Conservation (phyloP, 2,888 invertebrate species). For the Copidosoma aretas region DNA sequence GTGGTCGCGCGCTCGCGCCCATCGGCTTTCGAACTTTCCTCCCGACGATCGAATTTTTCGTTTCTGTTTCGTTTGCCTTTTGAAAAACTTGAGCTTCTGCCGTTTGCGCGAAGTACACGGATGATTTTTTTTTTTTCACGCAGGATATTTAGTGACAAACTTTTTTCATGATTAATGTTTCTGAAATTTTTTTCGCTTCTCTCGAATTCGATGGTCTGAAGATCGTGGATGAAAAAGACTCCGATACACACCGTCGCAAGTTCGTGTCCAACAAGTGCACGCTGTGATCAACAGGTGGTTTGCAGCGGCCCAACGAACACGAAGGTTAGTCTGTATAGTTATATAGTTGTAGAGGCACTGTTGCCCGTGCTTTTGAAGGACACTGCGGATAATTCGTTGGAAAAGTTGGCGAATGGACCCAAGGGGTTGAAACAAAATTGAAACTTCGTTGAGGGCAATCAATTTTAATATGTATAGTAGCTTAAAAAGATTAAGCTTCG, state of each 20-base stretch:
- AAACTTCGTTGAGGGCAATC: too few species aligned
- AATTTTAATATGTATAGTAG: too few species aligned
- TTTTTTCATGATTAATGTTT: background rate
- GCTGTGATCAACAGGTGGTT: conserved; percentile 25
- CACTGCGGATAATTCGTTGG: background rate
- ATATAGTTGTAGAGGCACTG: background rate
- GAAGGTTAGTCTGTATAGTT: background rate
- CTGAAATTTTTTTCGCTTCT: background rate
- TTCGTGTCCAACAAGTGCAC: too few species aligned
- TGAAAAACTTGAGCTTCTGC: background rate
- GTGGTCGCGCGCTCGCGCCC: conserved; percentile 21
- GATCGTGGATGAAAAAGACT: too few species aligned
- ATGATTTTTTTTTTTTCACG: background rate
- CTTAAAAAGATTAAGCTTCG: too few species aligned
- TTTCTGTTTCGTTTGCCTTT: background rate
- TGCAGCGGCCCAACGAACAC: background rate
- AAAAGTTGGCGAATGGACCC: too few species aligned
- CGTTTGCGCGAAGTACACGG: background rate
- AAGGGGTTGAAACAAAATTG: too few species aligned
- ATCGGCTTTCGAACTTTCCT: background rate
- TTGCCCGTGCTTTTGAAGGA: background rate
- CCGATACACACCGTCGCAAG: too few species aligned
- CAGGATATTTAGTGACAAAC: too few species aligned
- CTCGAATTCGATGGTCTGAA: too few species aligned
- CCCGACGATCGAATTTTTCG: background rate